Base-by-base conservation (phyloP, 2,113 vertebrate species). In the Ariopsis seemanni region DNA sequence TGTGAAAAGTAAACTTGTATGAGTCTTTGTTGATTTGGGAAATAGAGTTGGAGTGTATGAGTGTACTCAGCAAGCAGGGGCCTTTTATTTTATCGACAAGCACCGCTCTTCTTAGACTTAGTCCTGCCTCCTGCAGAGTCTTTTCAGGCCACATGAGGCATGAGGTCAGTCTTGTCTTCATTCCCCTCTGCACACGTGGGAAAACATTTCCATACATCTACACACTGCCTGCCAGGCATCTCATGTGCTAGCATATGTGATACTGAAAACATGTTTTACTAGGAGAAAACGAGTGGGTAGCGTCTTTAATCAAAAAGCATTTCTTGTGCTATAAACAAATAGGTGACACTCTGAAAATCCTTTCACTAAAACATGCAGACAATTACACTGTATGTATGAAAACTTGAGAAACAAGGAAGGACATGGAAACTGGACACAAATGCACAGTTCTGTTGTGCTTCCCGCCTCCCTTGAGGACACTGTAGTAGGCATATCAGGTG, bases 31-130 rank as follows among this genome's bases (percentile, higher is more conserved):
- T 48, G 80, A 65, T 81, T 48, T 62, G 62, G 72, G 84, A 50
- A 78, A n/a, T 18, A 55, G 71, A 87, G 80, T 69, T 84, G 42
- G 71, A 48, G 60, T 89, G 25, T 27, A 27, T 58, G 84, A 83
- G 57, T n/a, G 50, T 52, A 77, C 50, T 62, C 84, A 55, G 63
- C 34, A 12, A 52, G 65, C 50, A 63, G 11, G 17, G 82, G 42
- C 50, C 50, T 42, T 42, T 42, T 42, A 50, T 15, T 63, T 10
- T 62, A 82, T 71, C 9, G n/a, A 79, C 74, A 72, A 53, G 18
- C 5, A 27, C 12, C 27, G 69, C 34, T 86, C n/a, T 71, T 86
- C 55, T 55, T 20, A 30, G 48, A 67, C 25, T 25, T 27, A 30
- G 58, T 12, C 34, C 63, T 22, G 7, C 25, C 20, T 9, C 27